Evolutionary conservation across 1,140 invertebrate genomes (phyloP), one percentile per base, ranked within the genome.

Genomic region (Lutraria rhynchaena): DNA sequence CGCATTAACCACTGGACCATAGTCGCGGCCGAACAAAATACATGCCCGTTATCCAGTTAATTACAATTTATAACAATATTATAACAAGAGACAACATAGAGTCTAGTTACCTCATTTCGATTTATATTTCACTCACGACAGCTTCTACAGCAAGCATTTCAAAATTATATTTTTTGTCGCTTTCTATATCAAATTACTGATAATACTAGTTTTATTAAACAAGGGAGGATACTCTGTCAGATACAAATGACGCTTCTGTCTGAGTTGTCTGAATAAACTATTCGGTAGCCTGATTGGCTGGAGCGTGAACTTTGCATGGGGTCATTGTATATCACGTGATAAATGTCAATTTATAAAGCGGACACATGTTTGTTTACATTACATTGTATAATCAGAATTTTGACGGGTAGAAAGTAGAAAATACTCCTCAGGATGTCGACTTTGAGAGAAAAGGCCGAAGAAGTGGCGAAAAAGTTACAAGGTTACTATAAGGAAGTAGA

Each of bases 401-500:
- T 55, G 51, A 29, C 17, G 70, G 22, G 22, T 22, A 41, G 55
- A 53, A 29, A 46, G 29, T 29, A 31, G 31, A 71, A 60, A 17
- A 44, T n/a, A n/a, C n/a, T n/a, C n/a, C n/a, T n/a, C n/a, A n/a
- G n/a, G n/a, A 83, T 69, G 41, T 58, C 70, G 44, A 74, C 77
- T 41, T 84, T 71, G 5, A 71, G 61, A 37, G 53, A 61, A 19
- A 82, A 60, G 27, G 80, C 73, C 9, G 60, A 69, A 41, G 57
- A 80, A 57, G 80, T 85, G n/a, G 75, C 73, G 19, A 70, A 80
- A 7, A 77, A 61, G 58, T 57, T 85, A 51, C 83, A 82, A 27
- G 70, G 65, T 41, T 85, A 85, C 70, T 55, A 73, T 13, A 78
- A 84, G 49, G 55, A 71, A 4, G 75, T 17, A 61, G 69, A 67